Base-by-base conservation (phyloP, 35 echinoderm and acorn worm species). In the Apostichopus japonicus region DNA sequence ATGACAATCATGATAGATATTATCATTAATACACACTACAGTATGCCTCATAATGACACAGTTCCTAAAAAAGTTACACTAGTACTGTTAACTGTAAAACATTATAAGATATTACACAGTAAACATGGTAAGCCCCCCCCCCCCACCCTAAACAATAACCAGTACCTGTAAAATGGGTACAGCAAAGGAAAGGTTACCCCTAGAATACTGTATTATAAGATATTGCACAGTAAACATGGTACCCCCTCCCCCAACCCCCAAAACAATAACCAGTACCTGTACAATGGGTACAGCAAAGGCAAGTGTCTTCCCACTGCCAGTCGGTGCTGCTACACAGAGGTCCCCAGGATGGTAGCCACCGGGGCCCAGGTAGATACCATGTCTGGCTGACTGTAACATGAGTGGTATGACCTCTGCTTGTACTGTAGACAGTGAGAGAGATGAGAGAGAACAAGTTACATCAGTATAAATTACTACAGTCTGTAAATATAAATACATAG, bases 291-390 rank as follows among this genome's bases (percentile, higher is more conserved):
- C 55, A 55, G 95, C 97, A 92, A 96, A 98, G 1, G 97, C 97
- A 5, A 98, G 53, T 10, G 97, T 98, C 79, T 98, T 98, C 4
- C 97, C 97, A 79, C 97, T 98, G 5, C 97, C 97, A 10, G 97
- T 98, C 10, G 97, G 97, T 23, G 97, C 97, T 51, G 97, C 96
- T 10, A 98, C 93, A 62, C 97, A 98, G 10, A 98, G 44, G 27
- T 98, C 97, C 11, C 95, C 72, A 23, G 97, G 97, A 16, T 95
- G 93, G 83, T 80, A 98, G 6, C 97, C 97, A 15, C 59, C 95
- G 84, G 89, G 77, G 7, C 97, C 97, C 5, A 91, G 33, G 10
- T 93, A 95, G 17, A 96, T 77, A 2, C 97, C 97, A 55, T 90
- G 76, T 65, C 63, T 93, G 0, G 94, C 87, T 23, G 95, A 92